Evolutionary conservation across 92 coral and sea anemone species (phyloP), one percentile per base, ranked within the genome.

Genomic region (Zoanthus gigantus): DNA sequence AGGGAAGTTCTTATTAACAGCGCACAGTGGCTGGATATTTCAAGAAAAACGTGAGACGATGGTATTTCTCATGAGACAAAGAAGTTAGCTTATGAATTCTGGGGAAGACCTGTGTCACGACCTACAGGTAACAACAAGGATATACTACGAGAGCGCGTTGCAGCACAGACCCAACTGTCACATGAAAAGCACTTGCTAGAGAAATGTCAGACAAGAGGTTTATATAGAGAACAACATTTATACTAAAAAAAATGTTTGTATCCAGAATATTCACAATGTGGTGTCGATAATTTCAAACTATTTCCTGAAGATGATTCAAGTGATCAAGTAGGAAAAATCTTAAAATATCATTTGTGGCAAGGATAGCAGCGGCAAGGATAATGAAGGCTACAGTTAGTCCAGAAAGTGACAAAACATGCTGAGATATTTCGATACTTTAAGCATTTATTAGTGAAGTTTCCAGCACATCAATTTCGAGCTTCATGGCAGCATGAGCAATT

Each of bases 401-500:
- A 61, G 0, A 88, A 87, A 73, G 75, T 78, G 60, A 82, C 96
- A 0, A 73, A 77, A 5, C 91, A 92, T 31, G 94, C 88, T 30
- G 94, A 92, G 58, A 87, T 94, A 92, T 94, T 94, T 75, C n/a
- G 18, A 18, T 69, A 69, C 47, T 66, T 88, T 2, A 74, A 45
- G 30, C 23, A 53, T 0, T 88, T 90, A 11, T 84, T 94, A 7
- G 54, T 89, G 0, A 47, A 72, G 6, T 93, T 77, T 50, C 84
- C 90, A 5, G n/a, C 90, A 2, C 97, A 92, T 47, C 92, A 92
- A 79, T 92, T 92, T 82, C 82, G 87, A 13, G 90, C 94, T 17
- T 84, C 67, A 30, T 92, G 88, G 92, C 94, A 92, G 44, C 88
- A 92, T 54, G 31, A 78, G 13, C 88, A 92, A 29, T 74, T 88